A percentile compares a stretch with the other conserved stretches of the same genome.
phyloP scores from a whole-genome alignment of 2,113 vertebrate species.

The Nibea coibor region DNA sequence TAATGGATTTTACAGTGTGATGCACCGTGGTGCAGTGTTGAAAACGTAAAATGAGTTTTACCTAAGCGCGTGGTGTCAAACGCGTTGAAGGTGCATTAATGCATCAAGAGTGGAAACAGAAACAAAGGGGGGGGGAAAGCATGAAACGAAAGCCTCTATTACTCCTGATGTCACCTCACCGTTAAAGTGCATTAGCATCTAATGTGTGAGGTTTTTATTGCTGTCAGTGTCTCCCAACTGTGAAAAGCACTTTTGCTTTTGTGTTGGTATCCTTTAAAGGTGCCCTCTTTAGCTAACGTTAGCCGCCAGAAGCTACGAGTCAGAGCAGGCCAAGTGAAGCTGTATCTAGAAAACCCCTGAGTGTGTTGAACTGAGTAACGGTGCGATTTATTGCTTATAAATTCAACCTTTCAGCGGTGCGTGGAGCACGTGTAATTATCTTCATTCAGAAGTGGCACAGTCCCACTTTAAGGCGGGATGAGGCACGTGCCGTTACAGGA shows the following conservation, averaged over 20 bases:
- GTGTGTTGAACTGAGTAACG: background rate
- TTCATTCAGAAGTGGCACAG: background rate
- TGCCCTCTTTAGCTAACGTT: background rate
- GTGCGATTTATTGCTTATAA: background rate
- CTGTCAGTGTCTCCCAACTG: background rate
- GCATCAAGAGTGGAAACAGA: slow-evolving; percentile 5
- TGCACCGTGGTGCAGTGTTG: background rate
- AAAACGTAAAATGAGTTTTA: slow-evolving; percentile 16
- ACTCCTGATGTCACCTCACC: background rate
- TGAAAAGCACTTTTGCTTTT: background rate
- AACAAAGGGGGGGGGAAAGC: background rate
- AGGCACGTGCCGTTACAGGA: slow-evolving; percentile 2
- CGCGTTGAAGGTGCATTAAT: background rate
- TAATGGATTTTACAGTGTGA: slow-evolving; percentile 12
- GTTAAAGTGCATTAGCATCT: background rate
- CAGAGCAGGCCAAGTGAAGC: background rate
- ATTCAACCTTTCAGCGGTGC: background rate
- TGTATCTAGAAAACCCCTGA: background rate
- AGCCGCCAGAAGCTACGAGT: background rate
- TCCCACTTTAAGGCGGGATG: background rate
- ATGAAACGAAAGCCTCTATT: background rate
- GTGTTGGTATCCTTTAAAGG: background rate
- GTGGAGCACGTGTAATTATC: background rate
- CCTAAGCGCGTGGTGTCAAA: background rate
- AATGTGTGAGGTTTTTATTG: background rate